Evolutionary conservation across 2,113 vertebrate species (phyloP).

Genomic region (Lucifuga dentata): DNA sequence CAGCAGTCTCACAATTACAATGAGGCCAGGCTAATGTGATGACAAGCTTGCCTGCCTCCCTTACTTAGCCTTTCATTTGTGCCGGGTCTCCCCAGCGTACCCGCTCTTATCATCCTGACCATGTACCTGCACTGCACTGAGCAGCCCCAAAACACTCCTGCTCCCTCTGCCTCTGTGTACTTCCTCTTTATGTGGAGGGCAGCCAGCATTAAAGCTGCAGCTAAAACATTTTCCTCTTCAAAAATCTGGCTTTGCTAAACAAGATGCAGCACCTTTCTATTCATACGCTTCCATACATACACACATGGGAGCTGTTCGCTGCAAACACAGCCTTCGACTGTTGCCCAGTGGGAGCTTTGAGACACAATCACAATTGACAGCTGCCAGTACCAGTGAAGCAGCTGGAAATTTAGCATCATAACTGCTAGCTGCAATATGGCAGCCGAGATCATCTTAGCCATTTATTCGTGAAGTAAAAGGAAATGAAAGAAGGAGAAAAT

Average conservation of each 20-base stretch:
- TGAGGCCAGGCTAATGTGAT: slow-evolving; percentile 70
- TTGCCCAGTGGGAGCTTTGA: slow-evolving; percentile 45
- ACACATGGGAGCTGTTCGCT: slow-evolving; percentile 9
- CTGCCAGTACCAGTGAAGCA: slow-evolving; percentile 21
- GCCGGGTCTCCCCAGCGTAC: slow-evolving; percentile 46
- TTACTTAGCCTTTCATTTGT: slow-evolving; percentile 72
- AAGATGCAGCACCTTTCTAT: slow-evolving; percentile 39
- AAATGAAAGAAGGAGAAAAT: slow-evolving; percentile 6
- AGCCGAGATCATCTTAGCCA: slow-evolving; percentile 39
- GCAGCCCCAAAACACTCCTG: slow-evolving; percentile 26
- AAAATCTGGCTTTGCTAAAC: slow-evolving; percentile 27
- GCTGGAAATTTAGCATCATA: slow-evolving; percentile 11
- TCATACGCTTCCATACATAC: slow-evolving; percentile 37
- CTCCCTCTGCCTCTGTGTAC: slow-evolving; percentile 30
- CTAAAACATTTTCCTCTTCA: slow-evolving; percentile 26
- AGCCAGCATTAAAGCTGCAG: slow-evolving; percentile 10
- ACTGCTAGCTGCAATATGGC: slow-evolving; percentile 42
- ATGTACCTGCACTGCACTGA: slow-evolving; percentile 47
- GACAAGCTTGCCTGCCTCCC: slow-evolving; percentile 73
- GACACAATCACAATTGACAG: slow-evolving; percentile 34
- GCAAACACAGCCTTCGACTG: slow-evolving; percentile 20
- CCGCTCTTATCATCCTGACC: slow-evolving; percentile 37
- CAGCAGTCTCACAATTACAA: slow-evolving; percentile 73
- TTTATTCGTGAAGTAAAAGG: slow-evolving; percentile 4
- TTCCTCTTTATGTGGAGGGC: slow-evolving; percentile 35